Evolutionary conservation across 2,888 invertebrate genomes (phyloP), one percentile per base, ranked within the genome.

Genomic region (Agonopterix arenella): DNA sequence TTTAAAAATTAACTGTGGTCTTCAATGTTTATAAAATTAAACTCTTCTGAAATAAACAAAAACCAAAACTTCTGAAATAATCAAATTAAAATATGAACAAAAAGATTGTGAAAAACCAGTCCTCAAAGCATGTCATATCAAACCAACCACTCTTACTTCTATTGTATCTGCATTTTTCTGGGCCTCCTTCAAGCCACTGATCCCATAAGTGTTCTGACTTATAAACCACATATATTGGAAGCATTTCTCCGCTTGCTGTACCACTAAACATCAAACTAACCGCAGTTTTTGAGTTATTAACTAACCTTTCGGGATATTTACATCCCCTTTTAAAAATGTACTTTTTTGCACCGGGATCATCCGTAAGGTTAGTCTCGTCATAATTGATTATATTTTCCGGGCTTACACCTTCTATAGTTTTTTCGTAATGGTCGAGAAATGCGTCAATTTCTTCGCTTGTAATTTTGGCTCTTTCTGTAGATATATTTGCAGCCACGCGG

Each of bases 171-270:
- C 67, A 46, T 45, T 66, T 58, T 47, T 42, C 18, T 47, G 76
- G 76, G 8, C 81, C 82, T 42, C 65, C 66, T 49, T 59, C 58
- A 2, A 60, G 62, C 80, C 82, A 84, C 2, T 64, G 59, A 37
- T 60, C 48, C 60, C 64, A 76, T 37, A 81, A 44, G 47, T 73
- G 49, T 49, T 68, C 64, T 2, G 75, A 56, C 57, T 81, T 84
- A 54, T 81, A 80, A 0, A 77, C 72, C 9, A 77, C 67, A 56
- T 79, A 80, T 16, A 65, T 60, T 10, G 76, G 74, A 41, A 58
- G 50, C 11, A 50, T 47, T 47, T 52, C 41, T 47, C 55, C 54
- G 40, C 53, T 49, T 11, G 77, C 76, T 52, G 64, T 67, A 8
- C 61, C 70, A 43, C 66, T 60, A 49, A 79, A 63, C 77, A 80